Percentiles rank a stretch among this genome's conserved stretches.
Conservation (phyloP, 2,888 invertebrate genomes). For the Catocala sponsa region DNA sequence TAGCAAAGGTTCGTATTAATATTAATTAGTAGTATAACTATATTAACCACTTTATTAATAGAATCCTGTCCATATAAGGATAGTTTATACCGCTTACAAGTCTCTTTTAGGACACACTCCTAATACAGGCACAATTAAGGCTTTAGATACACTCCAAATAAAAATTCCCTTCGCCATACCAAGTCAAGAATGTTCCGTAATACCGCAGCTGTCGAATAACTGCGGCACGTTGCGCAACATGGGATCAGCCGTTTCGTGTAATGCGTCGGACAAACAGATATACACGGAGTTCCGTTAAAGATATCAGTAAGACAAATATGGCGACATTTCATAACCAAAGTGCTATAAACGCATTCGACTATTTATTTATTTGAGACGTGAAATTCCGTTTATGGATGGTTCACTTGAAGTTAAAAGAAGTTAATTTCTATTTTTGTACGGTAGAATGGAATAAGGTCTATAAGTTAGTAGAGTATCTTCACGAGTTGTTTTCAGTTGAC, state of each 20-base stretch:
- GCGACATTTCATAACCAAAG: not conserved
- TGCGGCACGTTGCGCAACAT: slow-evolving; percentile 5
- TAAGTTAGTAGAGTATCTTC: too few species aligned
- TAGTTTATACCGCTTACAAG: not conserved
- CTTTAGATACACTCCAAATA: not conserved
- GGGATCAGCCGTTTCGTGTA: slow-evolving; percentile 35
- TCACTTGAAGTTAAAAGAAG: too few species aligned
- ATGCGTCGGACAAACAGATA: slow-evolving; percentile 30
- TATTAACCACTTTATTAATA: too few species aligned
- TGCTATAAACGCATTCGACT: not conserved
- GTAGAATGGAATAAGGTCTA: too few species aligned
- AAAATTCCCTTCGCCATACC: not conserved
- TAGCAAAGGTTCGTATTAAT: too few species aligned
- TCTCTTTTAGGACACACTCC: not conserved
- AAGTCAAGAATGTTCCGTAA: not conserved
- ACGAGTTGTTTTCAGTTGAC: too few species aligned
- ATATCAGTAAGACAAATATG: slow-evolving; percentile 21
- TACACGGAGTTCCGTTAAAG: slow-evolving; percentile 20
- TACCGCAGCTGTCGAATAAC: slow-evolving; percentile 11
- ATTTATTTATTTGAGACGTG: too few species aligned
- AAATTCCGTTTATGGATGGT: too few species aligned
- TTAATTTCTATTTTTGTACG: too few species aligned
- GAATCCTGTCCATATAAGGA: too few species aligned
- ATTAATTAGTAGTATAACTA: too few species aligned
- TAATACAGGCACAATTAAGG: slow-evolving; percentile 14